Conservation (phyloP, 1,140 invertebrate genomes). For the Drosophila melanica region DNA sequence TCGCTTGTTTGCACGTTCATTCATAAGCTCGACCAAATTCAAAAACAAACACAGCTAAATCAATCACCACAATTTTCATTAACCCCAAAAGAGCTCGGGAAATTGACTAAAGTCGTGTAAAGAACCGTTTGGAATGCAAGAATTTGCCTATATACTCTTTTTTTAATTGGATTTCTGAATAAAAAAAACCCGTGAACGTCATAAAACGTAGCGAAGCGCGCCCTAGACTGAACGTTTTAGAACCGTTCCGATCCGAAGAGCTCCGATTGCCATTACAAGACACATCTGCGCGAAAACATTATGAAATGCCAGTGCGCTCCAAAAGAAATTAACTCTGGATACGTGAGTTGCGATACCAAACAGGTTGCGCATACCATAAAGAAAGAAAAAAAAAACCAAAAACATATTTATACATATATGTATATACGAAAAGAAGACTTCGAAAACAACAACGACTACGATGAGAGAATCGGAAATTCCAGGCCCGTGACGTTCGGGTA, state of each 20-base stretch:
- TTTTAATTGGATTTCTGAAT: constrained; percentile 19
- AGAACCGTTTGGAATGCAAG: constrained; percentile 42
- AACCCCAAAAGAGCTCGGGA: constrained; percentile 45
- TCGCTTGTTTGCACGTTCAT: constrained; percentile 68
- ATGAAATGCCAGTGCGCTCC: constrained; percentile 63
- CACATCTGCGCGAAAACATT: constrained; percentile 58
- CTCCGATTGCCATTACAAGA: constrained; percentile 55
- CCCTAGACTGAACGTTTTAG: constrained; percentile 20
- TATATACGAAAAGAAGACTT: too few species aligned
- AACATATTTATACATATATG: background rate
- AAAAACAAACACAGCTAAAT: constrained; percentile 59
- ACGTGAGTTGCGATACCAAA: constrained; percentile 66
- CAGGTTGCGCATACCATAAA: constrained; percentile 33
- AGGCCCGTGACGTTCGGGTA: constrained; percentile 4
- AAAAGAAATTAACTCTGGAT: constrained; percentile 69
- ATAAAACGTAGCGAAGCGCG: constrained; percentile 61
- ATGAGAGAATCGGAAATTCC: constrained; percentile 43
- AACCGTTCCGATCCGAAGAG: constrained; percentile 7
- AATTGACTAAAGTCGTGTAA: constrained; percentile 14
- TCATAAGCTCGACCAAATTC: constrained; percentile 69
- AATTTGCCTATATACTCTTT: constrained; percentile 6
- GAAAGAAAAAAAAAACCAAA: background rate
- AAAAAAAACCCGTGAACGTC: constrained; percentile 24
- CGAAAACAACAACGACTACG: background rate
- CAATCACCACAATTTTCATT: constrained; percentile 72